These are phyloP conservation scores for Theropithecus gelada DNA, from an alignment of 2,113 vertebrate genomes.

Conservation along the genomic window DNA sequence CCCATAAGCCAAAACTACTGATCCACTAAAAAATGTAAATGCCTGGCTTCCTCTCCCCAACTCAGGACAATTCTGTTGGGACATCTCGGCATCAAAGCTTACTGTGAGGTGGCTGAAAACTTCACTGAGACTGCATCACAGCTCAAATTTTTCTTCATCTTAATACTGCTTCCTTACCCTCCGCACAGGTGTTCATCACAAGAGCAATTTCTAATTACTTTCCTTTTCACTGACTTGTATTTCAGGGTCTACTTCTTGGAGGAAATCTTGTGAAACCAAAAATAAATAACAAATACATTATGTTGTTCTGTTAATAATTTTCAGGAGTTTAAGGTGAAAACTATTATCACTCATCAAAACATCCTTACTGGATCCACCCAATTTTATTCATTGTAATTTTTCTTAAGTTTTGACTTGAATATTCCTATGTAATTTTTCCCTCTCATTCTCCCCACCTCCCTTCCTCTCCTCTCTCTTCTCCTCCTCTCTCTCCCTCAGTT, in stretches of 20 bases:
- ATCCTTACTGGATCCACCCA: neutral
- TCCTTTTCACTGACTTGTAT: neutral
- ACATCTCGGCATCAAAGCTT: neutral
- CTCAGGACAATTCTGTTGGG: neutral
- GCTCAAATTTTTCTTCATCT: neutral
- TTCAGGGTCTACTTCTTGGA: neutral
- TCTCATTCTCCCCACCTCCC: neutral
- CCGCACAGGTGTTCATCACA: neutral
- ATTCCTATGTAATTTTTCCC: neutral
- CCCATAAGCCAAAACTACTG: neutral
- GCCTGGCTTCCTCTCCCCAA: accelerated
- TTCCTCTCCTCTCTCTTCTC: neutral
- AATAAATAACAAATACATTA: neutral
- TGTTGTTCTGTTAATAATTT: neutral
- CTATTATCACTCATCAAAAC: neutral
- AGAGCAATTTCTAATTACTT: neutral
- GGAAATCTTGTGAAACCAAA: neutral
- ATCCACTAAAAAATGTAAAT: neutral
- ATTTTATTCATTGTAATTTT: neutral
- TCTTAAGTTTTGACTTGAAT: neutral
- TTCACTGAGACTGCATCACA: no score
- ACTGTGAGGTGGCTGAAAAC: neutral
- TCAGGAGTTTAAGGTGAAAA: neutral
- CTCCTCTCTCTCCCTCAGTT: neutral
- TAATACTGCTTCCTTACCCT: neutral